Conservation (phyloP, 2,888 invertebrate genomes). For the Eugnorisma glareosa region DNA sequence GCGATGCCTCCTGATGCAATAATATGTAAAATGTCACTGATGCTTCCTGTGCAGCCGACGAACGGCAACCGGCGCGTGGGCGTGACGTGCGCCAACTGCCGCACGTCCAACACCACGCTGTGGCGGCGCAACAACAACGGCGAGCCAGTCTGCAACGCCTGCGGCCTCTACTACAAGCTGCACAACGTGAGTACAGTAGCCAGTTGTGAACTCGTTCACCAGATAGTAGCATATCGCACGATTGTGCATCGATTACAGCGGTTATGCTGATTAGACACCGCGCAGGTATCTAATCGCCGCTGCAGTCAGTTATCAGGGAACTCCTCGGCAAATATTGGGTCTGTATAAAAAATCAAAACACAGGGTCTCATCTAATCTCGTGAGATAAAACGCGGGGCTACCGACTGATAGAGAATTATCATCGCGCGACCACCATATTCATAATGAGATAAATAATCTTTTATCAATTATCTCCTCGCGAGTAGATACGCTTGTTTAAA, state of each 20-base stretch:
- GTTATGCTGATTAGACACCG: conserved; percentile 67
- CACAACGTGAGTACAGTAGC: conserved; percentile 92
- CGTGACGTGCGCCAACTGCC: conserved; percentile 98
- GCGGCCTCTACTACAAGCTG: conserved; percentile 98
- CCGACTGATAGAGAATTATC: conserved; percentile 90
- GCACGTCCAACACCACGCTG: conserved; percentile 97
- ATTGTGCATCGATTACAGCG: conserved; percentile 76
- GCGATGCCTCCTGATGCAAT: background rate
- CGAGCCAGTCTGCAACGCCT: conserved; percentile 99
- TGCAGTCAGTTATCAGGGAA: conserved; percentile 87
- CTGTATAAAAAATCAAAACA: conserved; percentile 89
- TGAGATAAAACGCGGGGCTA: conserved; percentile 90
- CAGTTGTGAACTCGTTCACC: conserved; percentile 21
- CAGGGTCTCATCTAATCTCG: conserved; percentile 90
- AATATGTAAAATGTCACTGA: conserved; percentile 20
- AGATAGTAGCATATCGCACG: conserved; percentile 62
- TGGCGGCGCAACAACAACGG: conserved; percentile 98
- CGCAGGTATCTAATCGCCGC: conserved; percentile 86
- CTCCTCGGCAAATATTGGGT: conserved; percentile 90
- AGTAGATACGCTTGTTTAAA: conserved; percentile 89
- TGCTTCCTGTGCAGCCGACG: conserved; percentile 81
- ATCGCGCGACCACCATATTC: conserved; percentile 88
- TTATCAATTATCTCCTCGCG: conserved; percentile 90
- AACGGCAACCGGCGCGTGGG: conserved; percentile 92
- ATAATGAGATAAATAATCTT: conserved; percentile 91